Conservation (phyloP, 1,140 invertebrate genomes). For the Cepaea nemoralis region DNA sequence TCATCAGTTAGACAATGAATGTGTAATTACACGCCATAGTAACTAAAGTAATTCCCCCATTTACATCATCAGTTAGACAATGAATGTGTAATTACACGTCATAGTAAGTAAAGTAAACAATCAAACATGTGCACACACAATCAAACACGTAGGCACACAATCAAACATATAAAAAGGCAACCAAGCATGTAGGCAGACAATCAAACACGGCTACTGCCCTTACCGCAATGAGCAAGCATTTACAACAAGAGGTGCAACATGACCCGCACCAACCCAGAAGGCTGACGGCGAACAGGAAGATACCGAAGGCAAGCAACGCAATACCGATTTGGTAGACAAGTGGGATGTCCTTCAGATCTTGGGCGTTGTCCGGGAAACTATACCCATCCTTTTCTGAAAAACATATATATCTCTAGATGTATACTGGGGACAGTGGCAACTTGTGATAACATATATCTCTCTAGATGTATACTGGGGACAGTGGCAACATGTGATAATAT, state of each 20-base stretch:
- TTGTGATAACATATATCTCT: not conserved
- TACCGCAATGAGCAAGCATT: slow-evolving; percentile 84
- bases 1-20: too few relatives aligned
- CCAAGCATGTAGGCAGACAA: too few relatives aligned
- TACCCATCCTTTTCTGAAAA: slow-evolving; percentile 19
- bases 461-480: not conserved
- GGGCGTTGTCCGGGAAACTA: slow-evolving; percentile 47
- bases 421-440: not conserved
- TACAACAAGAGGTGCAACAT: slow-evolving; percentile 79
- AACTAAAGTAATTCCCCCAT: too few relatives aligned
- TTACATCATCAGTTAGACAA: too few relatives aligned
- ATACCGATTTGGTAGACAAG: slow-evolving; percentile 60
- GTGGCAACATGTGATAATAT: not conserved
- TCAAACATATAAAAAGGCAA: too few relatives aligned
- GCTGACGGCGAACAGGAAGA: slow-evolving; percentile 83
- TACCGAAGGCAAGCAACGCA: slow-evolving; percentile 81
- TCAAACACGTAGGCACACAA: too few relatives aligned
- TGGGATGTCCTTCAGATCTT: slow-evolving; percentile 71
- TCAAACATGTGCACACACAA: too few relatives aligned
- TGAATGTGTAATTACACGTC: too few relatives aligned
- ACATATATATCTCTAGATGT: not conserved
- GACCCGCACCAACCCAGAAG: slow-evolving; percentile 91
- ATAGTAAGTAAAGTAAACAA: too few relatives aligned
- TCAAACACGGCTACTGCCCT: too few relatives aligned
- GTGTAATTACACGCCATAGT: too few relatives aligned